Evolutionary conservation across 2,797 vertebrate species (phyloP), one percentile per base, ranked within the genome.

Genomic region (Gila robusta): DNA sequence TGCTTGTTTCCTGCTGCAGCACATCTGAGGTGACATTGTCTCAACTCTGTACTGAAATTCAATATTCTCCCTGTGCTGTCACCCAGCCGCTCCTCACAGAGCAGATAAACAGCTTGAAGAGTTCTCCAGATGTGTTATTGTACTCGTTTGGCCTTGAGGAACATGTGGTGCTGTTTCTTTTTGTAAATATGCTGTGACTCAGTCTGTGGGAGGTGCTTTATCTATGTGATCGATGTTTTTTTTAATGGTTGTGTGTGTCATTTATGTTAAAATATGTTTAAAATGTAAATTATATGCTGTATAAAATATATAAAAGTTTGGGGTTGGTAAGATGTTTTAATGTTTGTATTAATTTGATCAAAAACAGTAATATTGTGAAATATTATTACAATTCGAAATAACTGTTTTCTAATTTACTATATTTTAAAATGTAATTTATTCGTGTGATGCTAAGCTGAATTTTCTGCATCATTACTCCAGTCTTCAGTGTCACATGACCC

Each of bases 111-210:
- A 85, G 83, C 83, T 71, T 35, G 49, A 71, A 17, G 83, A 59
- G 54, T 86, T 74, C 77, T 66, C 67, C 78, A 80, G 67, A 85
- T 85, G 84, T 85, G 67, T 80, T 80, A 73, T 80, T 85, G 69
- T 64, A 39, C 52, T 72, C 39, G 28, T 72, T 73, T 80, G 54
- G 67, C 77, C 77, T 62, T 73, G 69, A 74, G 41, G n/a, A 86
- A 54, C 77, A 73, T 72, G 23, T 67, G 71, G 39, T 37, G 67
- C 28, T 9, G 2, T 81, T 74, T 80, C 59, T 81, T 70, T 76
- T 72, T n/a, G 37, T 62, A 74, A 70, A 73, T 56, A 64, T 62
- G 78, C 80, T 11, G 54, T 37, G 62, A 52, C 64, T 71, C 39
- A 44, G 39, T 41, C 64, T 49, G 23, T 54, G 76, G 26, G 76